Conservation (phyloP, 2,797 vertebrate species). For the Iguana delicatissima region DNA sequence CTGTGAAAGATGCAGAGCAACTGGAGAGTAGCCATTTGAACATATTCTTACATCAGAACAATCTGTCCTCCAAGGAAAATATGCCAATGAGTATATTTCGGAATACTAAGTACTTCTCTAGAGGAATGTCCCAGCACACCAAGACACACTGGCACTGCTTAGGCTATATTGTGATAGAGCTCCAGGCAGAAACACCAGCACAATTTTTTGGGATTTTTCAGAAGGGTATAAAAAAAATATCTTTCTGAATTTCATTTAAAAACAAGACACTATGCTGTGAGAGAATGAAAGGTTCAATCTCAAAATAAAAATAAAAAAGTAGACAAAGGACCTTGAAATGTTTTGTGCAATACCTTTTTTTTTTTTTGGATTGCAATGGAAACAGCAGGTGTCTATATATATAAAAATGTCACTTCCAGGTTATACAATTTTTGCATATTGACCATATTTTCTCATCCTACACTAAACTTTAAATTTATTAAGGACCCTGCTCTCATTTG, state of each 20-base stretch:
- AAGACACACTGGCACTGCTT: not conserved
- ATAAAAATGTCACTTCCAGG: conserved; percentile 26
- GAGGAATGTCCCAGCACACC: not conserved
- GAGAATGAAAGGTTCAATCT: not conserved
- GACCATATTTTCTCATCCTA: conserved; percentile 50
- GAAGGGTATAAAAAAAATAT: not conserved
- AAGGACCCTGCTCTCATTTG: conserved; percentile 67
- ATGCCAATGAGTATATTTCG: not conserved
- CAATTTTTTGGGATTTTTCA: not conserved
- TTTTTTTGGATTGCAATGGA: not conserved
- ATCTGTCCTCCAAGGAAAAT: not conserved
- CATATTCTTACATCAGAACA: not conserved
- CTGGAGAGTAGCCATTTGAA: not conserved
- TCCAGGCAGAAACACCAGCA: not conserved
- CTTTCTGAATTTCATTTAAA: not conserved
- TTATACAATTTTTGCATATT: conserved; percentile 34
- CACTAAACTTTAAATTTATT: conserved; percentile 59
- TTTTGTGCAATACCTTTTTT: not conserved
- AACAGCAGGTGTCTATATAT: not conserved
- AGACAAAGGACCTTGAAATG: not conserved
- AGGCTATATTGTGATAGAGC: not conserved
- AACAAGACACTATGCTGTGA: not conserved
- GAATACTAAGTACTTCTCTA: not conserved
- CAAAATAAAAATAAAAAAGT: not conserved
- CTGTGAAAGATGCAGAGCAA: not conserved